Evolutionary conservation across 2,888 invertebrate genomes (phyloP), one percentile per base, ranked within the genome.

Genomic region (Matsumyia berberina): DNA sequence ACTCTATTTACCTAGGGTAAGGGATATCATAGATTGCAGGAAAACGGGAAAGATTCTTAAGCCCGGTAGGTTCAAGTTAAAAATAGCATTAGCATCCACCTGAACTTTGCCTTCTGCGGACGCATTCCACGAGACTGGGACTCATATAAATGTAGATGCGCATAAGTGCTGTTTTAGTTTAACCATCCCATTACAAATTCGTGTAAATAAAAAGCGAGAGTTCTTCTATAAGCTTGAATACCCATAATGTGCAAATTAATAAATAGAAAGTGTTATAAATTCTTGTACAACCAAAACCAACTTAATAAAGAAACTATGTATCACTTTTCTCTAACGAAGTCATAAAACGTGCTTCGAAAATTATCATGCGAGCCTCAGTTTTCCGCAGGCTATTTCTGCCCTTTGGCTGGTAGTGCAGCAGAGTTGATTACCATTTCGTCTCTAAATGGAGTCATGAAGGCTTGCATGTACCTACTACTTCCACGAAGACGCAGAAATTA

Each of bases 211-310:
- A 31, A 51, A 29, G 24, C 11, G 49, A 4, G 4, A 24, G 4
- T 4, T 24, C 24, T 24, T 24, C 4, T 24, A 24, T 24, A 3
- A 51, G 2, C 29, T 24, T 29, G 29, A 29, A 6, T 12, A 24
- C 24, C 19, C 11, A 60, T 39, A 60, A 62, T 62, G 62, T 62
- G 62, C 62, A 62, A 62, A 62, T 62, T 62, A 62, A 62, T 17
- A 62, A 62, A 62, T 62, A 62, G 62, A 62, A 62, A 62, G 62
- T 62, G 62, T 62, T 46, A 46, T 17, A 62, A 62, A 33, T 46
- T 42, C 7, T n/a, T 9, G 17, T 17, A 46, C 31, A 62, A n/a
- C 29, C 12, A 19, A 12, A 4, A 24, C 24, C 24, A 4, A 3
- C 24, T 24, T 24, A 24, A 5, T 39, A 9, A 19, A 11, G 7